Evolutionary conservation across 2,888 invertebrate species (phyloP).

Genomic region (Cosmia trapezina): DNA sequence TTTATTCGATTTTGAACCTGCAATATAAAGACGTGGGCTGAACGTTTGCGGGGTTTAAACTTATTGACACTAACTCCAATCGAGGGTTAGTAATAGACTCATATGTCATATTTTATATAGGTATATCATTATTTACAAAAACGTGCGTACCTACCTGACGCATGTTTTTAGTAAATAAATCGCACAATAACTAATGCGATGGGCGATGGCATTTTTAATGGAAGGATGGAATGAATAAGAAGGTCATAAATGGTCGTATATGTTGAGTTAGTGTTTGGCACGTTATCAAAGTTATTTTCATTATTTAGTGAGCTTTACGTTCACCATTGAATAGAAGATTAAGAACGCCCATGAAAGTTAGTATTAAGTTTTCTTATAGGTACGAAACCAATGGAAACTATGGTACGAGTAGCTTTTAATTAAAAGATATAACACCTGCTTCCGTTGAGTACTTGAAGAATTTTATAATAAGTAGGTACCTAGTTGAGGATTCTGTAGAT

Average conservation of each 20-base stretch:
- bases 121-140: too few relatives aligned
- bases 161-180: conserved; percentile 5
- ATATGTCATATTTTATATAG: too few relatives aligned
- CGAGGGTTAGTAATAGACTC: conserved; percentile 5
- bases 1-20: conserved; percentile 5
- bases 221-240: neutral
- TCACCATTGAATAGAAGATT: neutral
- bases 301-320: too few relatives aligned
- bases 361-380: neutral
- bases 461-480: too few relatives aligned
- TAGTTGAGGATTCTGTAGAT: neutral
- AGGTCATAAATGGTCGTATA: neutral
- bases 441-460: neutral
- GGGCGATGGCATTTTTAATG: neutral
- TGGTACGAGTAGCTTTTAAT: neutral
- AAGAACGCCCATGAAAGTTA: neutral
- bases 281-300: neutral
- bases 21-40: conserved; percentile 6
- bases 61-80: conserved; percentile 4
- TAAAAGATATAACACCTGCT: conserved; percentile 1
- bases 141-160: too few relatives aligned
- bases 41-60: conserved; percentile 12
- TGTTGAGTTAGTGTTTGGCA: neutral
- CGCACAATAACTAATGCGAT: too few relatives aligned
- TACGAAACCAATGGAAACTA: neutral